Evolutionary conservation across 92 coral and sea anemone species (phyloP), one percentile per base, ranked within the genome.

Genomic region (Desmophyllum pertusum): DNA sequence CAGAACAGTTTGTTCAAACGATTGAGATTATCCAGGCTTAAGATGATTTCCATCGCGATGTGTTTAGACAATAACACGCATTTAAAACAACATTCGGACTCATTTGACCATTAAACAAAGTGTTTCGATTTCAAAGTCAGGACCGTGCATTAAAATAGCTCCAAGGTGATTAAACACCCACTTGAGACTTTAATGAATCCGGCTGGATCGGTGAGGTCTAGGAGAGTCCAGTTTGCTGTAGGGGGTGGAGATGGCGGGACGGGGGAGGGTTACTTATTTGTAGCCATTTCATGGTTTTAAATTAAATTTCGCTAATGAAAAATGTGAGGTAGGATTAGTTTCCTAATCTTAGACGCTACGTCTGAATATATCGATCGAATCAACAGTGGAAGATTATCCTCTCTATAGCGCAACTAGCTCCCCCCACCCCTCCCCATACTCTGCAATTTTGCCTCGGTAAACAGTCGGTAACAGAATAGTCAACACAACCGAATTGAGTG

Each of bases 11-110:
- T n/a, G 64, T n/a, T n/a, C 64, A 57, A 57, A 57, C 25, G 33
- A 67, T 35, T 13, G 3, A 53, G 79, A 75, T 75, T 52, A 52
- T 52, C 48, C 66, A 31, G 30, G 64, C 66, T 53, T 31, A 74
- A 37, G n/a, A n/a, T n/a, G 29, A 31, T 31, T 50, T 74, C 15
- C 39, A 17, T 23, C 39, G 50, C 5, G 5, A 55, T 21, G 46
- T 73, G 23, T 70, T 37, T n/a, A 37, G 33, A 59, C 37, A 59
- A 55, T 14, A 40, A 65, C 81, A 40, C 36, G 10, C 37, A 15
- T 1, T 14, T 10, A 25, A 17, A 59, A 38, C 81, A 55, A 25
- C 40, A 43, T 30, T n/a, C 5, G 38, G 38, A 21, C 53, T 11
- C 21, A 27, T 45, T 30, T 48, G 40, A 8, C 21, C 25, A 45